A percentile compares a stretch with the other conserved stretches of the same genome.
phyloP scores from a whole-genome alignment of 2,888 invertebrate genomes.

The Chymomyza amoena region DNA sequence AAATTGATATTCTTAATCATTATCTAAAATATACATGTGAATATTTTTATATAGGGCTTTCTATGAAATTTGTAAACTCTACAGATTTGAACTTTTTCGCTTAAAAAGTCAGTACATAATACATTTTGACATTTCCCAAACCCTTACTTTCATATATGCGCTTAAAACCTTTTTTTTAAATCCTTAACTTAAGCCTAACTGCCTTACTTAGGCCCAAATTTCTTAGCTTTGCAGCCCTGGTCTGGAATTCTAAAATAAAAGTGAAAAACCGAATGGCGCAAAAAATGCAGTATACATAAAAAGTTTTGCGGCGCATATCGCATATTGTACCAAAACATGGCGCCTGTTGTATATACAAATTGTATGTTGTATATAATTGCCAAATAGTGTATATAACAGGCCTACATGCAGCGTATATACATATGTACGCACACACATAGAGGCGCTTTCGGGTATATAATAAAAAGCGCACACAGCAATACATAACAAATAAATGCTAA shows the following conservation, averaged over 20 bases:
- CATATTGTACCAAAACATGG: not conserved
- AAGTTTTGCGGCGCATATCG: slow-evolving; percentile 25
- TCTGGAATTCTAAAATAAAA: not conserved
- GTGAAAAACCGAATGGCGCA: not conserved
- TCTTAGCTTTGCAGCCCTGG: no score
- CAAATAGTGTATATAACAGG: slow-evolving; percentile 33
- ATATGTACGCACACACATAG: slow-evolving; percentile 19
- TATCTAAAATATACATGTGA: no score
- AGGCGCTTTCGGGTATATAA: slow-evolving; percentile 14
- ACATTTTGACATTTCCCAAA: no score
- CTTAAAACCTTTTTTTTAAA: no score
- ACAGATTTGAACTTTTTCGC: no score
- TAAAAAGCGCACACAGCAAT: slow-evolving; percentile 44
- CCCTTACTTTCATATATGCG: no score
- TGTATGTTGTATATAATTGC: slow-evolving; percentile 16
- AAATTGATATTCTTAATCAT: no score
- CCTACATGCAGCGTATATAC: slow-evolving; percentile 1
- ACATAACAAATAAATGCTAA: slow-evolving; percentile 74
- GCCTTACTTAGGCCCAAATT: no score
- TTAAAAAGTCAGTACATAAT: no score
- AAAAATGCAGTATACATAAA: slow-evolving; percentile 66
- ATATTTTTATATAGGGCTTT: no score
- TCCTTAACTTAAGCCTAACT: no score
- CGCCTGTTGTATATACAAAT: not conserved
- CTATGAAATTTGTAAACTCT: no score